Evolutionary conservation across 23 tunicate genomes (phyloP).

Genomic region (Ciona savignyi): DNA sequence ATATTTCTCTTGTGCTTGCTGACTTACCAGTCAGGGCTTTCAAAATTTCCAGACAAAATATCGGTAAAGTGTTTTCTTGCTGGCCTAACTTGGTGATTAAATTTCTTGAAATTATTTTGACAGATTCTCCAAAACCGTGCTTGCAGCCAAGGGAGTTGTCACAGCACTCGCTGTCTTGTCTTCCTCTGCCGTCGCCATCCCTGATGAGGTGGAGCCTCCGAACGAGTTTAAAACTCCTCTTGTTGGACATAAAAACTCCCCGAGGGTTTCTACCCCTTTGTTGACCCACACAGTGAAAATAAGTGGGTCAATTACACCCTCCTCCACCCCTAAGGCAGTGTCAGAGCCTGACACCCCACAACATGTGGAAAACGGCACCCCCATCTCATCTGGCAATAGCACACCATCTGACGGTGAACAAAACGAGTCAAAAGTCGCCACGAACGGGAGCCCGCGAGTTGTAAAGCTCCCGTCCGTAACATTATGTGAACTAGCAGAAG

Average conservation of each 20-base stretch:
- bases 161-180: slow-evolving; percentile 38
- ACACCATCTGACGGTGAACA: slow-evolving; percentile 13
- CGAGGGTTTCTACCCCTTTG: slow-evolving; percentile 21
- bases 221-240: slow-evolving; percentile 56
- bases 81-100: no score
- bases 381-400: no score
- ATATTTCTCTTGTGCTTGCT: no score
- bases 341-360: slow-evolving; percentile 8
- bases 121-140: slow-evolving; percentile 29
- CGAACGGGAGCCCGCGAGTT: slow-evolving; percentile 29
- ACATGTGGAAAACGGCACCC: no score
- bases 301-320: not conserved
- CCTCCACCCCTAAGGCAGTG: slow-evolving; percentile 3
- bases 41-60: no score
- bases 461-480: slow-evolving; percentile 11
- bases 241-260: slow-evolving; percentile 19
- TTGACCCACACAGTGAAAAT: not conserved
- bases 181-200: not conserved
- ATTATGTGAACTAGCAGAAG: slow-evolving; percentile 25
- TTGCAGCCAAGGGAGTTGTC: slow-evolving; percentile 32
- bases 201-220: not conserved
- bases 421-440: slow-evolving; percentile 6
- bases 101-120: no score
- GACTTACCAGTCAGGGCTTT: no score
- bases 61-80: no score